Percentiles rank a stretch among this genome's conserved stretches.
phyloP scores from a whole-genome alignment of 2,797 vertebrate species.

The Petrocephalus schoutedeni region DNA sequence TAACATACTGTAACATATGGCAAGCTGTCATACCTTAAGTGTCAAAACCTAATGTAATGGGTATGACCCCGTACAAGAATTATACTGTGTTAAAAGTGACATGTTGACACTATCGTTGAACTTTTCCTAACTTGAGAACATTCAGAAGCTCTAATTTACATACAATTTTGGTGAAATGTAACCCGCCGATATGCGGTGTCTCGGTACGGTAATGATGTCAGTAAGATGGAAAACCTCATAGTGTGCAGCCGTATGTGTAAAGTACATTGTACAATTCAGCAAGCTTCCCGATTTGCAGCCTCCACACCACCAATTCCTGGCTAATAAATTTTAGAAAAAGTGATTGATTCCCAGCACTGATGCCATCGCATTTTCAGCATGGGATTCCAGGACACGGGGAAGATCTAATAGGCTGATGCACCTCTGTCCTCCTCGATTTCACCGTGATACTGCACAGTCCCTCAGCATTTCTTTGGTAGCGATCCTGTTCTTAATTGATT shows the following conservation, averaged over 20 bases:
- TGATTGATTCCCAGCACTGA: background rate
- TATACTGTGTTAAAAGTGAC: background rate
- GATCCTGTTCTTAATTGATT: background rate
- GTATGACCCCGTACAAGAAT: background rate
- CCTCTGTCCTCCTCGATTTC: conserved; percentile 5
- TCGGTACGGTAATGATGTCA: background rate
- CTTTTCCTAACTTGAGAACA: background rate
- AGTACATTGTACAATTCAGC: background rate
- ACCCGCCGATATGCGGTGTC: background rate
- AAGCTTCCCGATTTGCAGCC: background rate
- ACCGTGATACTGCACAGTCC: background rate
- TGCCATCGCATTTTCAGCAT: background rate
- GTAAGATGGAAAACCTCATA: background rate
- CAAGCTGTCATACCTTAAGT: background rate
- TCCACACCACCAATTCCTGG: background rate
- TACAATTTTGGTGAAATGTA: background rate
- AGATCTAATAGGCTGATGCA: conserved; percentile 16
- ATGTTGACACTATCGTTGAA: background rate
- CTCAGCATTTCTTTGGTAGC: background rate
- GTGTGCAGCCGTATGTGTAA: background rate
- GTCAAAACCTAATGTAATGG: background rate
- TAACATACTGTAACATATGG: background rate
- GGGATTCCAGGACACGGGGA: conserved; percentile 10
- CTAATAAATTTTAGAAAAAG: background rate
- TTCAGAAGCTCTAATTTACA: background rate